Evolutionary conservation across 2,113 vertebrate species (phyloP), one percentile per base, ranked within the genome.

Genomic region (Malurus melanocephalus): DNA sequence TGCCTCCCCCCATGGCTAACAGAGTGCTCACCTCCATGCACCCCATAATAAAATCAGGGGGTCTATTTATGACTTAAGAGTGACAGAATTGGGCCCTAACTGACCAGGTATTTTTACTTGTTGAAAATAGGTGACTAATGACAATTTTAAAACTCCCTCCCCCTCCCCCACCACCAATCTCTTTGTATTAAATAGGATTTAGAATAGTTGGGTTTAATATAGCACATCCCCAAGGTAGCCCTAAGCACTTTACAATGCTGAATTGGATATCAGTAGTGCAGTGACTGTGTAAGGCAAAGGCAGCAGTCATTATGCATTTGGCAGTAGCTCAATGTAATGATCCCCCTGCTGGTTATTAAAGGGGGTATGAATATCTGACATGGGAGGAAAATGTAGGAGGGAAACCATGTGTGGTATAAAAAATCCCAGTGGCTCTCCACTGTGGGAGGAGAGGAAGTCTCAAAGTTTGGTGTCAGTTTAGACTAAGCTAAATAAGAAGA

Each of bases 221-320:
- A 93, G 87, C 68, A 81, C 95, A 97, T 95, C 93, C 85, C 91
- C 95, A 94, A 95, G 92, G 95, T 94, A 94, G 93, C 95, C 91
- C 91, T 79, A 94, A 95, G 96, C 96, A 95, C 90, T 97, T 96
- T 97, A 96, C 96, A 97, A 87, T 96, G 96, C 96, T 95, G 95
- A 97, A 96, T 87, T 74, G 79, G 91, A 82, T 94, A 66, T 77
- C 91, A 90, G 89, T 93, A 89, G 59, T 90, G 61, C 65, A 53
- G 89, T 94, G 83, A 82, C 78, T 62, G 78, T 87, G 92, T 80
- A 91, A 93, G 90, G 78, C 75, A 82, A 86, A 93, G 88, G 94
- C 83, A 90, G 94, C 94, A 95, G 94, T 94, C 94, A 96, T 95
- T 95, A 94, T 94, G 94, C 77, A 90, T 92, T 95, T 69, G 80